Percentiles rank a stretch among this genome's conserved stretches.
phyloP scores from a whole-genome alignment of 2,888 invertebrate genomes.

The Cephus rjabovi region DNA sequence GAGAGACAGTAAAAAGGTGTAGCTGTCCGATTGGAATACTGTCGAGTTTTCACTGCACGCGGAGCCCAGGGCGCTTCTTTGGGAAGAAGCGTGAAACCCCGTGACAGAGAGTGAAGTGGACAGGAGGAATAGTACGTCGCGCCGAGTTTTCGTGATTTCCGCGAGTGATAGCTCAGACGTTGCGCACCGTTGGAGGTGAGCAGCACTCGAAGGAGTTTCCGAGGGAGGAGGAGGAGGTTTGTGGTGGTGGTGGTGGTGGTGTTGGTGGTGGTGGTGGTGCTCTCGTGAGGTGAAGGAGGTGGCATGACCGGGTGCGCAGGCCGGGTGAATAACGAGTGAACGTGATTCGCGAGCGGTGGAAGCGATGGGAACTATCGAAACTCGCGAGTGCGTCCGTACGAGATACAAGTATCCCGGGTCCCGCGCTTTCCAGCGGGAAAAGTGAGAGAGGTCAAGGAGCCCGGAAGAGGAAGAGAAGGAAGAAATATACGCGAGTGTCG shows the following conservation, averaged over 20 bases:
- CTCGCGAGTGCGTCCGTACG: conserved; percentile 7
- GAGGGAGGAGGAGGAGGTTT: neutral
- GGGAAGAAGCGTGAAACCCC: neutral
- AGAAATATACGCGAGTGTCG: neutral
- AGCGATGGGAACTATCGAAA: conserved; percentile 9
- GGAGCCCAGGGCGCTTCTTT: neutral
- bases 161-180: neutral
- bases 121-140: neutral
- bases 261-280: neutral
- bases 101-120: neutral
- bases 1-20: no score
- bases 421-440: conserved; percentile 2
- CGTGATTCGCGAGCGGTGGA: conserved; percentile 2
- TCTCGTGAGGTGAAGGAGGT: neutral
- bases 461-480: neutral
- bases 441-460: conserved; percentile 3
- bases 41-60: neutral
- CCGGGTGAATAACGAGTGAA: conserved; percentile 4
- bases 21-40: neutral
- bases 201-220: neutral
- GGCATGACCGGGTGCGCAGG: conserved; percentile 1
- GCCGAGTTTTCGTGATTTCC: neutral
- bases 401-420: conserved; percentile 6
- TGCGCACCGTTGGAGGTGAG: neutral
- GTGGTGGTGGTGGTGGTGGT: neutral